phyloP scores from a whole-genome alignment of 2,797 vertebrate genomes.

The Acridotheres tristis region DNA sequence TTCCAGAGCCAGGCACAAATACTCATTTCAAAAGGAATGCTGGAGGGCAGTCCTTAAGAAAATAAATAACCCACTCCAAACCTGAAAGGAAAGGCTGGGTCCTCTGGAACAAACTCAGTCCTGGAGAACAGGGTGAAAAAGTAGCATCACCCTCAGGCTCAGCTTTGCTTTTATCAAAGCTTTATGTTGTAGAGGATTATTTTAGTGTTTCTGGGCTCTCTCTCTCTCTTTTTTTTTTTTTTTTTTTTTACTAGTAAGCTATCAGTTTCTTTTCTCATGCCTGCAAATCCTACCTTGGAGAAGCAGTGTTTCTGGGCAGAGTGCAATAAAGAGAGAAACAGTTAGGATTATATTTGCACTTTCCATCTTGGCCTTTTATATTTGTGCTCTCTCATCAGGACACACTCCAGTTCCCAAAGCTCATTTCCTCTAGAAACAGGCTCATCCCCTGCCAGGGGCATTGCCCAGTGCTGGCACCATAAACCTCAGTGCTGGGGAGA shows the following conservation, averaged over 20 bases:
- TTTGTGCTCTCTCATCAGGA: background rate
- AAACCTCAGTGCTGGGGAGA: background rate
- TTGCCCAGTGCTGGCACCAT: background rate
- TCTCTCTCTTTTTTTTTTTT: background rate
- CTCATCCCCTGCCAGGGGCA: background rate
- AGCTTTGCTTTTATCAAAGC: conserved; percentile 59
- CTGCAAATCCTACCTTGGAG: background rate
- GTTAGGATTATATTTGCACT: background rate
- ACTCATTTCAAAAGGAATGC: conserved; percentile 16
- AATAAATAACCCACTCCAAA: background rate
- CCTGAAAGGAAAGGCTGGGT: conserved; percentile 3
- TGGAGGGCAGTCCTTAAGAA: conserved; percentile 25
- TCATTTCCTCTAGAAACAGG: background rate
- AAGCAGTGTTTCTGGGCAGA: background rate
- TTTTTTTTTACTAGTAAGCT: background rate
- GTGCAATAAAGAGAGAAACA: background rate
- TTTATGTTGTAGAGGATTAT: conserved; percentile 48
- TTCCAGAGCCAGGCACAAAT: background rate
- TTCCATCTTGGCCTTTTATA: background rate
- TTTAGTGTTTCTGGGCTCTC: background rate
- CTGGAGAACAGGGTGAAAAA: conserved; percentile 24
- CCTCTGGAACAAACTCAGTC: background rate
- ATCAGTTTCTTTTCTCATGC: background rate
- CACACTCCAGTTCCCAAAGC: background rate
- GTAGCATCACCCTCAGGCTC: conserved; percentile 42